Evolutionary conservation across 2,888 invertebrate species (phyloP).

Genomic region (Epistrophe grossulariae): DNA sequence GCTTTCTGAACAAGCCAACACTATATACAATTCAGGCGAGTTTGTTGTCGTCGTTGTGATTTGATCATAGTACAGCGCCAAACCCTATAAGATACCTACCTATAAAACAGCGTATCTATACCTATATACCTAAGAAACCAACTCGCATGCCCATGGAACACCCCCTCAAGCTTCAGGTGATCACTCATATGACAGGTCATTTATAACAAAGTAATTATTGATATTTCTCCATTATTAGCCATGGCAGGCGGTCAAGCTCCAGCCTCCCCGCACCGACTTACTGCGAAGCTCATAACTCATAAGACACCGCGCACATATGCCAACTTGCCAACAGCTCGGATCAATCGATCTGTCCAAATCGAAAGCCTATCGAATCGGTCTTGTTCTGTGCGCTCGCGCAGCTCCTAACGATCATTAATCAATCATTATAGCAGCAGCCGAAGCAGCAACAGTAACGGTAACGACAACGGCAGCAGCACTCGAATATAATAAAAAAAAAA

Average conservation of each 20-base stretch:
- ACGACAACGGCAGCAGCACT: constrained; percentile 39
- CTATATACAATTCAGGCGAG: constrained; percentile 43
- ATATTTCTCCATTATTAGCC: constrained; percentile 74
- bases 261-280: constrained; percentile 25
- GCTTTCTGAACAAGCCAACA: constrained; percentile 69
- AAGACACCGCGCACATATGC: constrained; percentile 71
- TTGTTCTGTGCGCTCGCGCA: constrained; percentile 60
- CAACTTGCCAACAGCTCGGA: constrained; percentile 75
- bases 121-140: neutral
- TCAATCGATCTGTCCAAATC: constrained; percentile 75
- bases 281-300: constrained; percentile 64
- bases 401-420: constrained; percentile 72
- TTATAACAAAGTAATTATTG: constrained; percentile 76
- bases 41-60: constrained; percentile 53
- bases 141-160: constrained; percentile 29
- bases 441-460: constrained; percentile 36
- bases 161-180: constrained; percentile 55
- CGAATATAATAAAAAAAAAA: too few relatives aligned
- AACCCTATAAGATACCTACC: constrained; percentile 37
- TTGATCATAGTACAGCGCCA: constrained; percentile 43
- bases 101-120: too few relatives aligned
- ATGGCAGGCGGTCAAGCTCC: constrained; percentile 63
- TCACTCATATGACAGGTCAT: constrained; percentile 74
- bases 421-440: constrained; percentile 66
- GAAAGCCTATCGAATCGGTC: constrained; percentile 76